Base-by-base conservation (phyloP, 1,140 invertebrate species). In the Tetramorium alpestre region DNA sequence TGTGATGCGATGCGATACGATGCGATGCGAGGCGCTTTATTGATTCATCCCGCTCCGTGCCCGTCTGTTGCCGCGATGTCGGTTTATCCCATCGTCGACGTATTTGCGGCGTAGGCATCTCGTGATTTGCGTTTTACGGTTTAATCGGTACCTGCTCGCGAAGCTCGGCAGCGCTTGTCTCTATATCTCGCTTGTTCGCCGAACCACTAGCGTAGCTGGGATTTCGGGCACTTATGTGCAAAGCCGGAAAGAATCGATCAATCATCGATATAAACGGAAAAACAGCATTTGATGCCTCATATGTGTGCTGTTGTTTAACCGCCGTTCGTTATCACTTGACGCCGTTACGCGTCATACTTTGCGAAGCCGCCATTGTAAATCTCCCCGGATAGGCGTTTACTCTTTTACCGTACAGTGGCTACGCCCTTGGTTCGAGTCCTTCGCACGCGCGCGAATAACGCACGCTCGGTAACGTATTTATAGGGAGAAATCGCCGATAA, bases 71-170 rank as follows among this genome's bases (percentile, higher is more conserved):
- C 85, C 88, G 72, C 85, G 85, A 90, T 62, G 89, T 76, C 85
- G 88, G 89, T 78, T 89, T 89, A 89, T 89, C 88, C 85, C 89
- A 51, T 82, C 89, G 88, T 78, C 89, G 78, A 84, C 88, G 85
- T 87, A 87, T 90, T 87, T 82, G 88, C 88, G 88, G 76, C 69
- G 73, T 65, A 85, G 75, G 41, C 69, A 89, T 89, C 88, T 89
- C 88, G 82, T 81, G 87, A 89, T 88, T 87, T 86, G 88, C 85
- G 88, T 90, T 90, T 89, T 77, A 89, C 85, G 38, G 88, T 82
- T 89, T 89, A 87, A 87, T 90, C 89, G 88, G 75, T n/a, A 80
- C 80, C 58, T 65, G 49, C 56, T 67, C 58, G 62, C 41, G 69
- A 85, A 69, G 47, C 62, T 38, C 49, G 28, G 38, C 7, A 54